These are phyloP conservation scores for Dynastes grantii DNA, from an alignment of 2,888 invertebrate species.

Conservation along the genomic window DNA sequence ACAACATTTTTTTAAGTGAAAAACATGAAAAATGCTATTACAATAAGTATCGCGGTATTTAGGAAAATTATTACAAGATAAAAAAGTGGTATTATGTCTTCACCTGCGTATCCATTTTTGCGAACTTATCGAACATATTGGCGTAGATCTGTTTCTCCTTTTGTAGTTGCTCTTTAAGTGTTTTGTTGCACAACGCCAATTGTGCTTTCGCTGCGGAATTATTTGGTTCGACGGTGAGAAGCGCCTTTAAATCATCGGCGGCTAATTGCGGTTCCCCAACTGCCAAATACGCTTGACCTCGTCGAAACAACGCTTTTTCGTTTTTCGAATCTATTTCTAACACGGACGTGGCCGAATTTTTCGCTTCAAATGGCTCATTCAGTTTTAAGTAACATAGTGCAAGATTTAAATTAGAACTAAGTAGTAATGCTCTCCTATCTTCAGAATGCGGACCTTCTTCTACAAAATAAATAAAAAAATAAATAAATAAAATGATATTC, in stretches of 20 bases:
- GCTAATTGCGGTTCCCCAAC: constrained; percentile 87
- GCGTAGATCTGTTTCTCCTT: constrained; percentile 91
- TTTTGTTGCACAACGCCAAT: constrained; percentile 79
- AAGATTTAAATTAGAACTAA: constrained; percentile 86
- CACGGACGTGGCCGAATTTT: constrained; percentile 84
- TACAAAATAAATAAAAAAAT: constrained; percentile 51
- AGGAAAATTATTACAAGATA: constrained; percentile 15
- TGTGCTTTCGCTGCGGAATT: constrained; percentile 93
- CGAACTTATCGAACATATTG: constrained; percentile 97
- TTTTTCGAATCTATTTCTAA: constrained; percentile 82
- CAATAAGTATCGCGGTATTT: constrained; percentile 33
- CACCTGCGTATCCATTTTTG: constrained; percentile 84
- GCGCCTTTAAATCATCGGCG: constrained; percentile 82
- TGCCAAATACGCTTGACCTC: constrained; percentile 85
- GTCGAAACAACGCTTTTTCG: constrained; percentile 92
- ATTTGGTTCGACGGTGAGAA: constrained; percentile 84
- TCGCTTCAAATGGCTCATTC: constrained; percentile 80
- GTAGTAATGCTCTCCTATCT: constrained; percentile 74
- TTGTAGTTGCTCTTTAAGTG: constrained; percentile 82
- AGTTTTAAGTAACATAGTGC: constrained; percentile 86
- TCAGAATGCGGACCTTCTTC: constrained; percentile 57
- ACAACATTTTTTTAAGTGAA: too few species aligned
- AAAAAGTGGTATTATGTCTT: constrained; percentile 55
- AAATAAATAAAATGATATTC: neutral
- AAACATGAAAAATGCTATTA: constrained; percentile 41